Conservation (phyloP, 2,113 vertebrate species). For the Malurus cyaneus region DNA sequence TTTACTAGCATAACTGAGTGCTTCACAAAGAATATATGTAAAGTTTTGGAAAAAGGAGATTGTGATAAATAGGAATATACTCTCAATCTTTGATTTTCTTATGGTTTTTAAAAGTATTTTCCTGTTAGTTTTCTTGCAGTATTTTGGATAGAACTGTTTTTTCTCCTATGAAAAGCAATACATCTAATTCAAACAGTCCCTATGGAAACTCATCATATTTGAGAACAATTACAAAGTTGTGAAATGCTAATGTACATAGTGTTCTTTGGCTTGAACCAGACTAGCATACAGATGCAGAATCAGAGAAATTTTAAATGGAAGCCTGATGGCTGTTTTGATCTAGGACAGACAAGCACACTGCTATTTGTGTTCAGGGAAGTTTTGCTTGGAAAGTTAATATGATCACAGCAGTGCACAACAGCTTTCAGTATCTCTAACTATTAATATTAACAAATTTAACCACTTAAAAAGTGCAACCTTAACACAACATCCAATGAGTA, state of each 20-base stretch:
- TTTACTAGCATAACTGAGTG: background rate
- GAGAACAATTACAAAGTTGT: background rate
- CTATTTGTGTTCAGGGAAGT: background rate
- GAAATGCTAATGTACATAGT: slow-evolving; percentile 4
- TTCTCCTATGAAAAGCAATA: background rate
- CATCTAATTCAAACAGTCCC: background rate
- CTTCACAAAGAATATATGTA: background rate
- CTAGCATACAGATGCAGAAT: background rate
- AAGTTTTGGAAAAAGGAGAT: background rate
- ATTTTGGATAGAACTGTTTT: background rate
- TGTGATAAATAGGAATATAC: background rate
- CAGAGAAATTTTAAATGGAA: slow-evolving; percentile 14
- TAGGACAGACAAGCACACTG: background rate
- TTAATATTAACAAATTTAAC: background rate
- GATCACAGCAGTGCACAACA: background rate
- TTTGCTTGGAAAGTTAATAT: background rate
- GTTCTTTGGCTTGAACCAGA: background rate
- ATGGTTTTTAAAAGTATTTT: background rate
- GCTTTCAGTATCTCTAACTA: background rate
- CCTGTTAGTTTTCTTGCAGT: background rate
- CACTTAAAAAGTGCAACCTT: background rate
- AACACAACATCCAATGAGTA: background rate
- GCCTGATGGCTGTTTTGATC: background rate
- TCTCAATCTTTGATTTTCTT: background rate
- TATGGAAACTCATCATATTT: background rate